These are phyloP conservation scores for Chaetura pelagica DNA, from an alignment of 2,113 vertebrate species.

Conservation along the genomic window DNA sequence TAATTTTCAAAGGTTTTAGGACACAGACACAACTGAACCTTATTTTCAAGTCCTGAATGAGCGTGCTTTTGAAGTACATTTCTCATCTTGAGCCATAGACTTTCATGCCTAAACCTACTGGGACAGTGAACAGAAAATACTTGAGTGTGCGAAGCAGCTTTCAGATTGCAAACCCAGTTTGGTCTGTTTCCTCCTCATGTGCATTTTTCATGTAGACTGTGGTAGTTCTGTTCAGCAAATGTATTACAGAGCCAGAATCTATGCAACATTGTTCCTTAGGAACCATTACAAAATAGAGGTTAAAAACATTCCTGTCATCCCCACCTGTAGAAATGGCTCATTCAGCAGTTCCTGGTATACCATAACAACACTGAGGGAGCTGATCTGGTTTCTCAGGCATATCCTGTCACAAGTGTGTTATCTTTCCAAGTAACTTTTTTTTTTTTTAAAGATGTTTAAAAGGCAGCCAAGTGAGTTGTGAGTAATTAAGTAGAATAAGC, in stretches of 20 bases:
- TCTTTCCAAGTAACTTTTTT: constrained; percentile 29
- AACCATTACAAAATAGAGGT: constrained; percentile 24
- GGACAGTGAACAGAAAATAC: background rate
- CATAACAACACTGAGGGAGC: constrained; percentile 30
- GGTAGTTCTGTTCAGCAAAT: background rate
- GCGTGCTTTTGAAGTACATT: background rate
- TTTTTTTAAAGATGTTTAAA: background rate
- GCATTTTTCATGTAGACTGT: background rate
- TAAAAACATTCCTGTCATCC: constrained; percentile 29
- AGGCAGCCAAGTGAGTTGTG: constrained; percentile 30
- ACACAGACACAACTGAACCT: background rate
- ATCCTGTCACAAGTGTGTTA: constrained; percentile 26
- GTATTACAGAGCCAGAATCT: background rate
- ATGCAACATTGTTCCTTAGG: background rate
- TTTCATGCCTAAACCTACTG: background rate
- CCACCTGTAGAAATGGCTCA: constrained; percentile 29
- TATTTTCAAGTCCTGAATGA: background rate
- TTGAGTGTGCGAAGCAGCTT: background rate
- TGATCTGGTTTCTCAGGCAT: constrained; percentile 49
- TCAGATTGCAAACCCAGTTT: background rate
- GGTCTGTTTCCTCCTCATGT: background rate
- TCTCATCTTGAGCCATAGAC: background rate
- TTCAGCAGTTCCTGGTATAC: constrained; percentile 44
- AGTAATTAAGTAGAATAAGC: background rate
- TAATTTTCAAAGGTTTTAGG: background rate